Conservation (phyloP, 2,888 invertebrate species). For the Cryptocephalus moraei region DNA sequence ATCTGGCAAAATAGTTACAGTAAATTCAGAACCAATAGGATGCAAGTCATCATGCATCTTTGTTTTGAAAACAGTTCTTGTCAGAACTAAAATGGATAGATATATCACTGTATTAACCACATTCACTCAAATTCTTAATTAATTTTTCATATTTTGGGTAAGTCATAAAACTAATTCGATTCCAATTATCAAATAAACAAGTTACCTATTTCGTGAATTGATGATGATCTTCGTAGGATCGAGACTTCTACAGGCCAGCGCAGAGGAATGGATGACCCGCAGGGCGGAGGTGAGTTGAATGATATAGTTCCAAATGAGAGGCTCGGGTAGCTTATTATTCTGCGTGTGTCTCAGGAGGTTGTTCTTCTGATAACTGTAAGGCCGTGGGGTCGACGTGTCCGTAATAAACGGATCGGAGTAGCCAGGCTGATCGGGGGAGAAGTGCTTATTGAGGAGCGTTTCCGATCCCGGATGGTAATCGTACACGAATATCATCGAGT, state of each 20-base stretch:
- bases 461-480: slow-evolving; percentile 89
- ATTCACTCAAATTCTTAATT: no score
- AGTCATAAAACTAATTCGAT: no score
- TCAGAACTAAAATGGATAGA: no score
- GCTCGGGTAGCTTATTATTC: slow-evolving; percentile 67
- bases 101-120: no score
- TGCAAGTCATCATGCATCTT: no score
- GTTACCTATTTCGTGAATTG: slow-evolving; percentile 31
- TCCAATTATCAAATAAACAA: not conserved
- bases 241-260: slow-evolving; percentile 69
- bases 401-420: slow-evolving; percentile 72
- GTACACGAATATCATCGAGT: slow-evolving; percentile 92
- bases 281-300: slow-evolving; percentile 92
- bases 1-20: no score
- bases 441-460: slow-evolving; percentile 78
- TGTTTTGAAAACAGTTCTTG: no score
- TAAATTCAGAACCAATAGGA: no score
- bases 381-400: slow-evolving; percentile 69
- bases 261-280: slow-evolving; percentile 72
- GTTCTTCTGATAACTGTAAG: slow-evolving; percentile 75
- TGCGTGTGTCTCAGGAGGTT: slow-evolving; percentile 68
- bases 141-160: no score
- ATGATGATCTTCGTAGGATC: slow-evolving; percentile 85
- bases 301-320: slow-evolving; percentile 88
- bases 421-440: slow-evolving; percentile 54